Evolutionary conservation across 2,797 vertebrate genomes (phyloP), one percentile per base, ranked within the genome.

Genomic region (Pseudopleuronectes americanus): DNA sequence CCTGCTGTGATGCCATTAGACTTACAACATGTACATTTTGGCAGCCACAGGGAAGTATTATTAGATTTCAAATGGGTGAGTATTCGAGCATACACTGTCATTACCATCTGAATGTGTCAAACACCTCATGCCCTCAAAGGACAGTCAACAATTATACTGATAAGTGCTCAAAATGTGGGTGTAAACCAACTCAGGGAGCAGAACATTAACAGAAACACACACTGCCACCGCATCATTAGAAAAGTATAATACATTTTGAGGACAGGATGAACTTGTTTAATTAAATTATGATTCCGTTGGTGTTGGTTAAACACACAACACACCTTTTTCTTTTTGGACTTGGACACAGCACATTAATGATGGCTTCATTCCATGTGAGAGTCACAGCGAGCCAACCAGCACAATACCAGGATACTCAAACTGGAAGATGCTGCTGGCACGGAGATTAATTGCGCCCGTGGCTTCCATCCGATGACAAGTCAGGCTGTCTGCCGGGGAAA

Each of bases 1-100:
- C 77, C 57, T 68, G 71, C 70, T 76, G 84, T 59, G 77, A 70
- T 71, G 73, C 77, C 79, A 85, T 86, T 82, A 84, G 71, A 73
- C 55, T 55, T 76, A 69, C 53, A 74, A 67, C 74, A 78, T 73
- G 68, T 62, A 85, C 64, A 80, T 82, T 85, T 72, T 72, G 51
- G 69, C 67, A 89, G 74, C 70, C 64, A 71, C 58, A 23, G 52
- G 56, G 68, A 72, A 64, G 64, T 71, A 72, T 75, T 52, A 85
- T 85, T 76, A 81, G 65, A 80, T 80, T 81, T 70, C 64, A 77
- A 33, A 16, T 64, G 45, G 66, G 60, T 64, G 74, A 79, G 49
- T 63, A 78, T 55, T 70, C 69, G 61, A 73, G 66, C 74, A 68
- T 63, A 54, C 24, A 28, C 58, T 65, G 74, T 56, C 53, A 21